Conservation (phyloP, 2,113 vertebrate genomes). For the Menidia beryllina region DNA sequence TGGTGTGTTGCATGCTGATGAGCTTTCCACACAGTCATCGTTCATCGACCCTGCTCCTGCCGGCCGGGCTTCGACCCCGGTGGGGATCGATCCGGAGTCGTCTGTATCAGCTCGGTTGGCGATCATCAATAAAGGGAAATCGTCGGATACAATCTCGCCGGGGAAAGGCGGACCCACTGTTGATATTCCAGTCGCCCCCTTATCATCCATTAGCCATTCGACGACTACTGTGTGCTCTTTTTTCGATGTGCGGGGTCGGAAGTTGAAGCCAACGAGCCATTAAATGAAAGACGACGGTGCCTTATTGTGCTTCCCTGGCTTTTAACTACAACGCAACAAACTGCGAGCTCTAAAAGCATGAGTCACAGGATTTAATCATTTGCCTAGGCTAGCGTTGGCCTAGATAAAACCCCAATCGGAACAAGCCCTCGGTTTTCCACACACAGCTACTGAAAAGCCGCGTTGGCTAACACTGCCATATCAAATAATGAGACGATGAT, state of each 20-base stretch:
- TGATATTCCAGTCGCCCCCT: slow-evolving; percentile 31
- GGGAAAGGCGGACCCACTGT: slow-evolving; percentile 30
- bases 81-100: slow-evolving; percentile 36
- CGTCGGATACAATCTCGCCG: slow-evolving; percentile 38
- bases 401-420: slow-evolving; percentile 36
- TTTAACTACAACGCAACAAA: slow-evolving; percentile 56
- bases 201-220: slow-evolving; percentile 29
- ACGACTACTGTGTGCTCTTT: slow-evolving; percentile 8
- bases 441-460: slow-evolving; percentile 17
- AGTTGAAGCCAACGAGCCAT: slow-evolving; percentile 44
- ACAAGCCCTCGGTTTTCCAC: slow-evolving; percentile 20
- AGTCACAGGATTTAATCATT: slow-evolving; percentile 59
- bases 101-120: slow-evolving; percentile 8
- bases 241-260: slow-evolving; percentile 30
- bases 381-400: slow-evolving; percentile 31
- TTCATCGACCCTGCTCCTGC: slow-evolving; percentile 30
- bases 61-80: slow-evolving; percentile 14
- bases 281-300: slow-evolving; percentile 43
- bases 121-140: slow-evolving; percentile 56
- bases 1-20: slow-evolving; percentile 29
- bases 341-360: slow-evolving; percentile 35
- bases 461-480: slow-evolving; percentile 25
- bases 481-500: slow-evolving; percentile 65
- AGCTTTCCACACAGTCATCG: slow-evolving; percentile 46
- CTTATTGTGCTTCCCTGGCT: slow-evolving; percentile 53